Evolutionary conservation across 92 coral and sea anemone species (phyloP).

Genomic region (Metridium senile): DNA sequence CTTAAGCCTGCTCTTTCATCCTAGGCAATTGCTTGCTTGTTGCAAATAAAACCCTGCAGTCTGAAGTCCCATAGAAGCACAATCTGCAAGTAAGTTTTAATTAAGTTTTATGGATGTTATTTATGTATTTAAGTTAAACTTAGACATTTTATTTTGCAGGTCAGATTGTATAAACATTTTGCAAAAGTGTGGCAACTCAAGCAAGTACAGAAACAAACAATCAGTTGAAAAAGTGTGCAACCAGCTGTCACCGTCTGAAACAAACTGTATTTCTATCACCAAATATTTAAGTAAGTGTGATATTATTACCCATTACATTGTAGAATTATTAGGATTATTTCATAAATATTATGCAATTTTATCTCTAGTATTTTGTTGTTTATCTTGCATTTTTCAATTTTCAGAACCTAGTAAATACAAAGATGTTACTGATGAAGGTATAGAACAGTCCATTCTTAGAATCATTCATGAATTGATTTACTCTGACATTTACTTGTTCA

Average conservation of each 20-base stretch:
- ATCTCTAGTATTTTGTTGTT: background rate
- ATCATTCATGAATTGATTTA: background rate
- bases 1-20: background rate
- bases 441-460: no score
- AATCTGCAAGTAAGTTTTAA: conserved; percentile 80
- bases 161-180: conserved; percentile 87
- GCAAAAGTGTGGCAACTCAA: conserved; percentile 81
- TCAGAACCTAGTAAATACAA: conserved; percentile 85
- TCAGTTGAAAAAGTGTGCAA: conserved; percentile 71
- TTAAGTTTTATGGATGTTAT: background rate
- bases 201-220: conserved; percentile 28
- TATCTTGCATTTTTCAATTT: no score
- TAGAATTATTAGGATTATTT: background rate
- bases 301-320: no score
- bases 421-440: conserved; percentile 84
- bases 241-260: conserved; percentile 76
- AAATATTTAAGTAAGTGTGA: conserved; percentile 77
- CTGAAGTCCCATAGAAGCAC: conserved; percentile 87
- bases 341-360: background rate
- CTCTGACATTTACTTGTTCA: background rate
- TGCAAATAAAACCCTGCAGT: conserved; percentile 95
- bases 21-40: conserved; percentile 93
- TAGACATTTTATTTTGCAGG: conserved; percentile 44
- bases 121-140: no score
- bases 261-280: conserved; percentile 83